Evolutionary conservation across 2,797 vertebrate genomes (phyloP).

Genomic region (Gobio occitaniae): DNA sequence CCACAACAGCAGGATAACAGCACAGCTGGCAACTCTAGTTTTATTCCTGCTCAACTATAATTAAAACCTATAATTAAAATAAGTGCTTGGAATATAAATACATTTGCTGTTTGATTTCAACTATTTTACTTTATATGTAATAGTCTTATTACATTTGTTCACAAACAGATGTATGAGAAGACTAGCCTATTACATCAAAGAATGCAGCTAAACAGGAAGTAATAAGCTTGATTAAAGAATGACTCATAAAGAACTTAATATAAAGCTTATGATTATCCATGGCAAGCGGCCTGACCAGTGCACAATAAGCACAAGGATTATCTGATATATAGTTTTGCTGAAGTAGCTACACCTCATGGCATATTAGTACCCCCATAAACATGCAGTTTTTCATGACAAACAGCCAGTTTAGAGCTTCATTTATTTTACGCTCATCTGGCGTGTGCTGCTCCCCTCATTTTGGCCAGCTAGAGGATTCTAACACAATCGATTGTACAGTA

Average conservation of each 20-base stretch:
- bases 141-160: neutral
- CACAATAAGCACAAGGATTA: neutral
- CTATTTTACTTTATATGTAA: neutral
- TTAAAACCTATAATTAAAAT: conserved; percentile 23
- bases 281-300: neutral
- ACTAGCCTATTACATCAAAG: neutral
- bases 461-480: neutral
- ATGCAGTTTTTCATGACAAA: conserved; percentile 16
- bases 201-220: neutral
- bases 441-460: conserved; percentile 15
- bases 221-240: conserved; percentile 28
- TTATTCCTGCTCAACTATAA: conserved; percentile 9
- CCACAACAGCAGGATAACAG: conserved; percentile 21
- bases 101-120: neutral
- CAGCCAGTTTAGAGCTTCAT: neutral
- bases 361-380: neutral
- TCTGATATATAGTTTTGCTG: conserved; percentile 16
- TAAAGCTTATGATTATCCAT: conserved; percentile 30
- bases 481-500: conserved; percentile 3
- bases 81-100: conserved; percentile 6
- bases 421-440: neutral
- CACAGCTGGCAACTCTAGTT: conserved; percentile 2
- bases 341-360: conserved; percentile 22
- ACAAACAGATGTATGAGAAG: neutral
- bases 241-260: conserved; percentile 20